phyloP scores from a whole-genome alignment of 2,797 vertebrate genomes.

The Rhabdophis nuchalis region DNA sequence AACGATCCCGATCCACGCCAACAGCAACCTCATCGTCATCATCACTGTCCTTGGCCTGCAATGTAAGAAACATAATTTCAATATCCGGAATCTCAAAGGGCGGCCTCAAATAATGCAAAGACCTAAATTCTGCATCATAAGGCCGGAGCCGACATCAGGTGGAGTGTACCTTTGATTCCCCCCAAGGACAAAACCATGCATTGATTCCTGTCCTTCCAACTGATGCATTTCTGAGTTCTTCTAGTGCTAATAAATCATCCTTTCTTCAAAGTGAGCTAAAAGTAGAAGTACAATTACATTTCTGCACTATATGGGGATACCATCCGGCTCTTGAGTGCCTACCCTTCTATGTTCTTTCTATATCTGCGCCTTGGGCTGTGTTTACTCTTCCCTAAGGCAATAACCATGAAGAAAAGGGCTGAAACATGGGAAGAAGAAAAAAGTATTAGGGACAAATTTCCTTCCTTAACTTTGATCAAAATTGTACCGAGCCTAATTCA shows the following conservation, averaged over 20 bases:
- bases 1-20: conserved; percentile 86
- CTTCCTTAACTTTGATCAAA: not conserved
- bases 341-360: not conserved
- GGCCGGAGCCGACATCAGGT: not conserved
- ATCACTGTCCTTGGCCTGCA: conserved; percentile 88
- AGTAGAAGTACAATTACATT: not conserved
- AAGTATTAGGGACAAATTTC: not conserved
- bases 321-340: not conserved
- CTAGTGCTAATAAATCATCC: not conserved
- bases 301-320: not conserved
- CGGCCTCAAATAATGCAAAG: not conserved
- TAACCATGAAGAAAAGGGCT: not conserved
- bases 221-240: not conserved
- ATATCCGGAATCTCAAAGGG: too few relatives aligned
- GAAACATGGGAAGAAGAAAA: not conserved
- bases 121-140: not conserved
- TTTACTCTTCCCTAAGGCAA: not conserved
- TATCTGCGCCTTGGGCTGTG: not conserved
- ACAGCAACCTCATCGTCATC: conserved; percentile 91
- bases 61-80: not conserved
- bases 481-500: not conserved
- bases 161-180: not conserved
- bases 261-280: not conserved
- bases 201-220: not conserved
- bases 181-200: too few relatives aligned